Percentiles rank a stretch among this genome's conserved stretches.
phyloP scores from a whole-genome alignment of 1,140 invertebrate species.

The Doryteuthis pealeii region DNA sequence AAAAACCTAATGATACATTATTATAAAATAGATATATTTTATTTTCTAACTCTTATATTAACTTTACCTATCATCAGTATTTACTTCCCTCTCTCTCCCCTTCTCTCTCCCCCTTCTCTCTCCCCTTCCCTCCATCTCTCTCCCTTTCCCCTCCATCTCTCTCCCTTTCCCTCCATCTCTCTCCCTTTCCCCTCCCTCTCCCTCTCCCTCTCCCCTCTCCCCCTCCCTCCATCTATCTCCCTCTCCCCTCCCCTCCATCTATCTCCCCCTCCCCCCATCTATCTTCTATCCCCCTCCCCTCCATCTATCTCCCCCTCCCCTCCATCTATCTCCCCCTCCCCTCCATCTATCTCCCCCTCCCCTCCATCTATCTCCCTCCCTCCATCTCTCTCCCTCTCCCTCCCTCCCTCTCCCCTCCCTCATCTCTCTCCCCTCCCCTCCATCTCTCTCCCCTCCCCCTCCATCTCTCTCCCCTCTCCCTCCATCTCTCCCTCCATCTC shows the following conservation, averaged over 20 bases:
- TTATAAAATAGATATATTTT: too few relatives aligned
- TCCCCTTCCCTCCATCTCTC: background rate
- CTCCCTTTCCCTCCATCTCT: too few relatives aligned
- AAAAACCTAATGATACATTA: too few relatives aligned
- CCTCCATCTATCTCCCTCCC: background rate
- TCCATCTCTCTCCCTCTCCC: too few relatives aligned
- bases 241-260: too few relatives aligned
- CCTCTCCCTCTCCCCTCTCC: too few relatives aligned
- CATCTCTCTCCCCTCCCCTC: too few relatives aligned
- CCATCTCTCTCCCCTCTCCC: background rate
- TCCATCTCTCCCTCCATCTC: background rate
- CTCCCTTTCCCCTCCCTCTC: background rate
- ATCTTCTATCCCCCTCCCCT: too few relatives aligned
- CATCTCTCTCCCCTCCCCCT: background rate
- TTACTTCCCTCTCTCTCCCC: background rate
- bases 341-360: background rate
- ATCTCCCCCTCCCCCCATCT: too few relatives aligned
- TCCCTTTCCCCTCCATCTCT: background rate
- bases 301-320: background rate
- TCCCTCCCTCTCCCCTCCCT: too few relatives aligned
- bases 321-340: background rate
- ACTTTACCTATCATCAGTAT: background rate
- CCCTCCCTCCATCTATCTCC: too few relatives aligned
- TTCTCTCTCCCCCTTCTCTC: background rate
- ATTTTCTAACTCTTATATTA: too few relatives aligned